phyloP scores from a whole-genome alignment of 2,113 vertebrate genomes.

The Bombycilla garrulus region DNA sequence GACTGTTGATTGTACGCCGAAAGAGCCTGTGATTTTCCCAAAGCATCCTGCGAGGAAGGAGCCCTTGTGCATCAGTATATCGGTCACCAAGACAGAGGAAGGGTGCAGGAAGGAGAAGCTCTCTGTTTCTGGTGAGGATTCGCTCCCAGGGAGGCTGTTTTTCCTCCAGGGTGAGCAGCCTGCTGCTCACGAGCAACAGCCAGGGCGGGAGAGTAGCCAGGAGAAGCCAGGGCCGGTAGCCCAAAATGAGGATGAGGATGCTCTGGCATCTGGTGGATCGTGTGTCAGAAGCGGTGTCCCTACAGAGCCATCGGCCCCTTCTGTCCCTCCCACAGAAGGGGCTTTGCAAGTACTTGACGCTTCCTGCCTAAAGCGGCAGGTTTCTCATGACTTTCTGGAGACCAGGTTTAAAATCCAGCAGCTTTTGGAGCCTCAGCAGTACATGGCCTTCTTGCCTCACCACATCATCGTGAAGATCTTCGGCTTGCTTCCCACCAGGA shows the following conservation, averaged over 20 bases:
- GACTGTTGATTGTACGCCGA: neutral
- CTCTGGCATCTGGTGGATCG: neutral
- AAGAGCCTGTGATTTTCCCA: constrained; percentile 23
- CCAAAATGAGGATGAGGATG: neutral
- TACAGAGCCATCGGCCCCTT: neutral
- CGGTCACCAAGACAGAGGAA: constrained; percentile 48
- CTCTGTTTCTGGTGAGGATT: constrained; percentile 67
- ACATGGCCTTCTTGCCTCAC: constrained; percentile 88
- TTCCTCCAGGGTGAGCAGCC: constrained; percentile 65
- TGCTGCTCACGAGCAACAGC: neutral
- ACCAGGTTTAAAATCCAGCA: constrained; percentile 90
- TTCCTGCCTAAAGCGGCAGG: constrained; percentile 73
- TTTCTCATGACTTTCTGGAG: constrained; percentile 87
- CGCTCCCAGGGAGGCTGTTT: constrained; percentile 86
- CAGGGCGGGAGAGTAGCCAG: neutral
- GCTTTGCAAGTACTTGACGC: constrained; percentile 54
- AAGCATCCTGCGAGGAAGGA: constrained; percentile 54
- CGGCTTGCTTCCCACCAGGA: constrained; percentile 84
- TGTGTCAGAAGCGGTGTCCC: neutral
- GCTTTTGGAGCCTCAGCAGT: constrained; percentile 90
- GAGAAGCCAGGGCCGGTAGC: constrained; percentile 5
- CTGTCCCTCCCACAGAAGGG: neutral
- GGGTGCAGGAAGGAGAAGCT: constrained; percentile 54
- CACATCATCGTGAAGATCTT: constrained; percentile 92
- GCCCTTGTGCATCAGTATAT: constrained; percentile 67